Percentiles rank a stretch among this genome's conserved stretches.
Conservation (phyloP, 2,888 invertebrate species). For the Marronus borbonicus region DNA sequence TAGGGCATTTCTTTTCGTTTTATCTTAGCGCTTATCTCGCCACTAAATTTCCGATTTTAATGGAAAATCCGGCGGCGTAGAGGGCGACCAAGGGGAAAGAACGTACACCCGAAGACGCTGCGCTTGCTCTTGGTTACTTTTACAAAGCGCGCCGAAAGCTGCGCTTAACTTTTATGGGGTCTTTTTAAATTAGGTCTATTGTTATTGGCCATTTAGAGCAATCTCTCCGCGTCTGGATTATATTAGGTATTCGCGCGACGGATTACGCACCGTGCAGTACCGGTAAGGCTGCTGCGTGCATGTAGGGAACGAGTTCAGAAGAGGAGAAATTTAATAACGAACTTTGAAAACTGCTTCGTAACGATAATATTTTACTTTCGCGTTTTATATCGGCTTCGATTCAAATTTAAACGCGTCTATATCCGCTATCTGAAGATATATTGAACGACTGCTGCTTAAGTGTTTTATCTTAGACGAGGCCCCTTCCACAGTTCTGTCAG, state of each 20-base stretch:
- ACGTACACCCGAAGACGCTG: conserved; percentile 13
- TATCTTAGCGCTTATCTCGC: conserved; percentile 72
- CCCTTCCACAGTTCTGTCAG: conserved; percentile 13
- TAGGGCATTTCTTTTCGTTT: conserved; percentile 70
- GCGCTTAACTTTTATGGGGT: conserved; percentile 67
- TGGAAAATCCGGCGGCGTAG: conserved; percentile 69
- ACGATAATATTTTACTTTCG: conserved; percentile 42
- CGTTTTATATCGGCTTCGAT: conserved; percentile 39
- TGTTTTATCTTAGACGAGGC: conserved; percentile 14
- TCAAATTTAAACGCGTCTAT: conserved; percentile 35
- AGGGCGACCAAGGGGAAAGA: conserved; percentile 17
- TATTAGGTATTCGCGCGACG: conserved; percentile 66
- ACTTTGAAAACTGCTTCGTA: conserved; percentile 47
- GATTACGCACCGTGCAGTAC: conserved; percentile 61
- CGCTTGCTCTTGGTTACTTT: conserved; percentile 28
- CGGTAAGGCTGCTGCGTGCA: conserved; percentile 50
- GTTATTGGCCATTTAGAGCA: conserved; percentile 69
- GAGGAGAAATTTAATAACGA: conserved; percentile 63
- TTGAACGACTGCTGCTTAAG: conserved; percentile 30
- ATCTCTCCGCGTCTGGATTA: conserved; percentile 66
- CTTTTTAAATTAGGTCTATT: conserved; percentile 70
- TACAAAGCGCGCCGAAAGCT: conserved; percentile 64
- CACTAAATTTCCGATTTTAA: conserved; percentile 76
- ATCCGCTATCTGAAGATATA: conserved; percentile 13
- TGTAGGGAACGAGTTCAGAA: conserved; percentile 36